phyloP scores from a whole-genome alignment of 1,140 invertebrate species.

The Anastrepha ludens region DNA sequence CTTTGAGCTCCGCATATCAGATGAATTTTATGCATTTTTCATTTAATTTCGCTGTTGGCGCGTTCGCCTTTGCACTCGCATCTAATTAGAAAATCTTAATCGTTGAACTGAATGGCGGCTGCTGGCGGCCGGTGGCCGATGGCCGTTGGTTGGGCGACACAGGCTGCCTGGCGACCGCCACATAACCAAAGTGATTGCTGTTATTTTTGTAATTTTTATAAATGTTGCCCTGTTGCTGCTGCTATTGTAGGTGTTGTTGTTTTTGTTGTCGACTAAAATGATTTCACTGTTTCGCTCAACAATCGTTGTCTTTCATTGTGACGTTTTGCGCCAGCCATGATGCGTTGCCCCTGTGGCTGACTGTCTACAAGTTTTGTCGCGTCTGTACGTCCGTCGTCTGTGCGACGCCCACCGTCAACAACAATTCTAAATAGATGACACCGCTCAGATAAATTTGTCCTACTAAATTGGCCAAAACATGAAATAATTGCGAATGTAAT shows the following conservation, averaged over 20 bases:
- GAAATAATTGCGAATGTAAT: slow-evolving; percentile 75
- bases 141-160: slow-evolving; percentile 19
- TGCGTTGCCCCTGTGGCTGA: slow-evolving; percentile 10
- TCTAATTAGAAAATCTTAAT: slow-evolving; percentile 59
- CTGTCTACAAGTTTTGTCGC: neutral
- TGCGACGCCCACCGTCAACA: slow-evolving; percentile 60
- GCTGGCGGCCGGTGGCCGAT: neutral
- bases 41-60: slow-evolving; percentile 36
- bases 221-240: neutral
- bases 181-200: neutral
- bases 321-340: slow-evolving; percentile 15
- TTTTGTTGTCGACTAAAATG: slow-evolving; percentile 45
- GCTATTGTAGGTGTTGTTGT: neutral
- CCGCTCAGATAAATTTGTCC: slow-evolving; percentile 74
- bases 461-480: slow-evolving; percentile 74
- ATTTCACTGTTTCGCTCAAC: slow-evolving; percentile 49
- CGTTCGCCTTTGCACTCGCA: slow-evolving; percentile 52
- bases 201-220: neutral
- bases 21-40: slow-evolving; percentile 12
- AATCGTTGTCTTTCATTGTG: slow-evolving; percentile 52
- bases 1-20: slow-evolving; percentile 9
- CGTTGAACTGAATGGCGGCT: slow-evolving; percentile 45
- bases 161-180: slow-evolving; percentile 14
- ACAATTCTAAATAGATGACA: slow-evolving; percentile 75
- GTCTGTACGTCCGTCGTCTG: slow-evolving; percentile 3